Evolutionary conservation across 2,113 vertebrate species (phyloP), one percentile per base, ranked within the genome.

Genomic region (Columba janthina): DNA sequence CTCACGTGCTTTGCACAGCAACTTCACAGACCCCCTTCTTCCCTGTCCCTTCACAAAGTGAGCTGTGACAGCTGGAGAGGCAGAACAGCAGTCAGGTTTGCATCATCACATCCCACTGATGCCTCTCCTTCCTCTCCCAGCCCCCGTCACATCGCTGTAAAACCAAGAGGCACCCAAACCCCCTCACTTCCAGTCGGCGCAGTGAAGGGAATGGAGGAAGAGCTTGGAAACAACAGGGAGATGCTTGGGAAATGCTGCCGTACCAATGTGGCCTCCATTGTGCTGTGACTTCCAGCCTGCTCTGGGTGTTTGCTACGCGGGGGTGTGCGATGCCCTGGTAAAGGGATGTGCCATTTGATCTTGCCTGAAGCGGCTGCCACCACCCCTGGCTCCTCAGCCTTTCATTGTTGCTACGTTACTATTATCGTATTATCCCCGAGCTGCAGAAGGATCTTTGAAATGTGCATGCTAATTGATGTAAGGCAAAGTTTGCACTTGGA

Each of bases 401-500:
- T 62, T 62, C 31, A 2, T 12, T 50, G 36, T 11, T 58, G 51
- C 48, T 71, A 15, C 58, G 25, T 62, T 60, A 85, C 50, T 53
- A 46, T 46, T 46, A 46, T 46, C 18, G 18, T 46, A n/a, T 60
- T 34, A n/a, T 29, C n/a, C 66, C 75, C 69, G 67, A 88, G 65
- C 82, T 88, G 86, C 80, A 82, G 67, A 66, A 73, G 22, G 82
- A 83, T 38, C 58, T 91, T 83, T 82, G 85, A 88, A 84, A 74
- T 0, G 0, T 88, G 77, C 64, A 18, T 62, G 84, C 53, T 54
- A 83, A 92, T 74, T 36, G 5, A 92, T 88, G 67, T 64, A 71
- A 88, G 56, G 75, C 71, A 80, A 93, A 93, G 86, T 79, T 94
- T 92, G 79, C 79, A 70, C 85, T 86, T 67, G 79, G 64, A 86